Evolutionary conservation across 2,888 invertebrate genomes (phyloP).

Genomic region (Cordylochernes scorpioides): DNA sequence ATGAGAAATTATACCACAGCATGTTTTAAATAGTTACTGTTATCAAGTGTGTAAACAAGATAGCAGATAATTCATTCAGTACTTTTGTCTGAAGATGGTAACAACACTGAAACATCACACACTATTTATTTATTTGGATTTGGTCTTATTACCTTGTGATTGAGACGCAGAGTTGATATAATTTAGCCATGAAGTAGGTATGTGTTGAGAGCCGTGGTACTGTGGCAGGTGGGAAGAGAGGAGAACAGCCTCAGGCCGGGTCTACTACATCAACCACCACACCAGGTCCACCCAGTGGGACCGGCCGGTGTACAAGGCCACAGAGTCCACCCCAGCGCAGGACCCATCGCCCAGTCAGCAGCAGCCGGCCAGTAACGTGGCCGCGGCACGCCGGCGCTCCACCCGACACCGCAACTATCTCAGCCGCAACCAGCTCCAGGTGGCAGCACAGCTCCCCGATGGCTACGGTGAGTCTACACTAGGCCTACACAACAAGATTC

Average conservation of each 20-base stretch:
- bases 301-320: conserved; percentile 17
- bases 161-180: background rate
- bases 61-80: too few species aligned
- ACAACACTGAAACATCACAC: too few species aligned
- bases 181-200: too few species aligned
- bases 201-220: too few species aligned
- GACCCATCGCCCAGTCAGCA: background rate
- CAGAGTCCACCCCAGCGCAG: background rate
- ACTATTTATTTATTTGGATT: too few species aligned
- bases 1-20: too few species aligned
- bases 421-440: conserved; percentile 25
- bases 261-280: conserved; percentile 75
- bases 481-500: background rate
- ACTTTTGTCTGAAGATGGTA: too few species aligned
- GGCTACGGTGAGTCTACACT: conserved; percentile 44
- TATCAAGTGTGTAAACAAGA: too few species aligned
- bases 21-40: too few species aligned
- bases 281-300: conserved; percentile 41
- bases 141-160: too few species aligned
- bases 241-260: conserved; percentile 48
- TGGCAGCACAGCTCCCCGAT: conserved; percentile 45
- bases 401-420: conserved; percentile 24
- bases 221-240: conserved; percentile 56
- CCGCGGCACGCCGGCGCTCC: conserved; percentile 19
- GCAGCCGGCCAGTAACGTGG: conserved; percentile 11